Evolutionary conservation across 2,797 vertebrate species (phyloP).

Genomic region (Sebastes matsubarae): DNA sequence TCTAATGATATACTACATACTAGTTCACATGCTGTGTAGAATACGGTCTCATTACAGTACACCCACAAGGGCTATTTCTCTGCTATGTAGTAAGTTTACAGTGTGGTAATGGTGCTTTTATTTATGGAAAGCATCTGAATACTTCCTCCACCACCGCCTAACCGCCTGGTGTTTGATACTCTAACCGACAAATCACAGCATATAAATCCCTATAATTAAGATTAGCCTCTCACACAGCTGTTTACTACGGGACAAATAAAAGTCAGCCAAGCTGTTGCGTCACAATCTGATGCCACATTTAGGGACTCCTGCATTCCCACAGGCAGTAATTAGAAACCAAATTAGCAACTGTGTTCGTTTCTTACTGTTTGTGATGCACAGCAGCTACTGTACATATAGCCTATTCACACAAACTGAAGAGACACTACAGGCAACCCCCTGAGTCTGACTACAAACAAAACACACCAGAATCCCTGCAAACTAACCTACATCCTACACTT

Average conservation of each 20-base stretch:
- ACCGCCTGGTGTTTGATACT: background rate
- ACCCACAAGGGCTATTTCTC: background rate
- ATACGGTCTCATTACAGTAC: background rate
- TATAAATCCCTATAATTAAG: conserved; percentile 25
- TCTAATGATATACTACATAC: background rate
- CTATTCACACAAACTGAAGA: conserved; percentile 2
- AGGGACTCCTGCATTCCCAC: conserved; percentile 6
- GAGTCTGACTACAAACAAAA: conserved; percentile 16
- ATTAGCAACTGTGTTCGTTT: conserved; percentile 13
- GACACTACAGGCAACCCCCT: background rate
- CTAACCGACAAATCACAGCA: background rate
- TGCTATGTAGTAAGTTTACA: background rate
- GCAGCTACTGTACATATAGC: background rate
- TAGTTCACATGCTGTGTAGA: background rate
- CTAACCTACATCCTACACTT: conserved; percentile 37
- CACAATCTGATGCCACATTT: conserved; percentile 9
- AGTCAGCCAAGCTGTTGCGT: conserved; percentile 27
- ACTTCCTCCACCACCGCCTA: background rate
- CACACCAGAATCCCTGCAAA: conserved; percentile 22
- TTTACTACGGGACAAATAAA: conserved; percentile 14
- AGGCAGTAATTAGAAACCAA: conserved; percentile 31
- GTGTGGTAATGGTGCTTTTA: background rate
- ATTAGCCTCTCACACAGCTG: background rate
- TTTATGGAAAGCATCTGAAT: background rate
- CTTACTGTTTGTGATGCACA: background rate